Base-by-base conservation (phyloP, 1,140 invertebrate species). In the Pseudomyrmex pallidus region DNA sequence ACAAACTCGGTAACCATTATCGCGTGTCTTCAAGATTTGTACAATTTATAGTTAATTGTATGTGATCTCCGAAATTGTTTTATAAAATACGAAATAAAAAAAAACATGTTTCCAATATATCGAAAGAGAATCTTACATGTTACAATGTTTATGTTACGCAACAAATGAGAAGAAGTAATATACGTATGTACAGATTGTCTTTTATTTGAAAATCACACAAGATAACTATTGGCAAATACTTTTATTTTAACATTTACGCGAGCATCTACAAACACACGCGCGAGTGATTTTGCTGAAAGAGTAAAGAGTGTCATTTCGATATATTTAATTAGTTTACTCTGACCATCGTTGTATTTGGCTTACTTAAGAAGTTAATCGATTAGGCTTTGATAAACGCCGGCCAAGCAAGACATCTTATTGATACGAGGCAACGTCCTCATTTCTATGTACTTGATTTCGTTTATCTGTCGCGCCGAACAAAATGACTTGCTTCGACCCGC, bases 381-480 rank as follows among this genome's bases (percentile, higher is more conserved):
- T 56, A 70, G 50, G 50, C 48, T 52, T 54, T 22, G 74, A 54
- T 46, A 56, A 54, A 64, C 25, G 25, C 62, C 12, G 25, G 50
- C 17, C 48, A 35, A 66, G n/a, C 73, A 35, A 52, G 12, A 13
- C 74, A 50, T 66, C 17, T 66, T 25, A 48, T 15, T 54, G 74
- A 76, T 54, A 64, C 48, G 59, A 63, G 57, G 46, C 10, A 52
- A 17, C 46, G n/a, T 25, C 22, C 48, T 15, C 48, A 20, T 77
- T 44, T 44, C 74, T 35, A 54, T 35, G 35, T 35, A 35, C 46
- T 77, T 77, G 57, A 10, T 25, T 63, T 67, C 59, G 59, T 64
- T 64, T 66, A 66, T 67, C 50, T 77, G 50, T 64, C 50, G 52
- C n/a, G 62, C n/a, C 63, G n/a, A 78, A 64, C 15, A 15, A 52